Evolutionary conservation across 2,797 vertebrate genomes (phyloP).

Genomic region (Hyperoplus lanceolatus): DNA sequence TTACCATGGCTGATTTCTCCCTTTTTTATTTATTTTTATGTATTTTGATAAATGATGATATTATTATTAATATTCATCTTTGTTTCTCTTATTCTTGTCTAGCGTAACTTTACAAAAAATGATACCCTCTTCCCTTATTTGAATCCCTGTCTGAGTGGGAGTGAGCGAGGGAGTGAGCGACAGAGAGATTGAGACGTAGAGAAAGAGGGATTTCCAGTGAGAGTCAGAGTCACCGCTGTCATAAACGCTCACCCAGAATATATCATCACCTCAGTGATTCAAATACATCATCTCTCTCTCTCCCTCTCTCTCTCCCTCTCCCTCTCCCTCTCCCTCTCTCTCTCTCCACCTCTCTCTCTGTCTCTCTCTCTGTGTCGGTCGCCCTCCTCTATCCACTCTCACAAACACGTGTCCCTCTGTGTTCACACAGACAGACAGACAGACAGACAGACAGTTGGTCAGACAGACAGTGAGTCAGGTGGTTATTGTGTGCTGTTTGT

Average conservation of each 20-base stretch:
- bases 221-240: slow-evolving; percentile 57
- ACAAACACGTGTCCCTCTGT: slow-evolving; percentile 46
- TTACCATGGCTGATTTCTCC: not conserved
- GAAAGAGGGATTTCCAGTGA: slow-evolving; percentile 63
- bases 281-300: slow-evolving; percentile 26
- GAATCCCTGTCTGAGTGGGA: slow-evolving; percentile 29
- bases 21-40: too few relatives aligned
- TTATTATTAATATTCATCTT: not conserved
- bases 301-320: too few relatives aligned
- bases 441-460: slow-evolving; percentile 31
- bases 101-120: too few relatives aligned
- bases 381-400: slow-evolving; percentile 18
- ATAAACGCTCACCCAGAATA: slow-evolving; percentile 61
- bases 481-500: slow-evolving; percentile 45
- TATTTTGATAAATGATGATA: not conserved
- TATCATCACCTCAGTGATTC: slow-evolving; percentile 69
- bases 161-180: slow-evolving; percentile 19
- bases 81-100: not conserved
- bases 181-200: slow-evolving; percentile 27
- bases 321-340: too few relatives aligned
- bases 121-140: not conserved
- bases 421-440: slow-evolving; percentile 27
- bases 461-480: slow-evolving; percentile 44
- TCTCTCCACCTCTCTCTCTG: slow-evolving; percentile 30
- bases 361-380: slow-evolving; percentile 31